phyloP scores from a whole-genome alignment of 1,140 invertebrate genomes.

The Steinernema khuongi region DNA sequence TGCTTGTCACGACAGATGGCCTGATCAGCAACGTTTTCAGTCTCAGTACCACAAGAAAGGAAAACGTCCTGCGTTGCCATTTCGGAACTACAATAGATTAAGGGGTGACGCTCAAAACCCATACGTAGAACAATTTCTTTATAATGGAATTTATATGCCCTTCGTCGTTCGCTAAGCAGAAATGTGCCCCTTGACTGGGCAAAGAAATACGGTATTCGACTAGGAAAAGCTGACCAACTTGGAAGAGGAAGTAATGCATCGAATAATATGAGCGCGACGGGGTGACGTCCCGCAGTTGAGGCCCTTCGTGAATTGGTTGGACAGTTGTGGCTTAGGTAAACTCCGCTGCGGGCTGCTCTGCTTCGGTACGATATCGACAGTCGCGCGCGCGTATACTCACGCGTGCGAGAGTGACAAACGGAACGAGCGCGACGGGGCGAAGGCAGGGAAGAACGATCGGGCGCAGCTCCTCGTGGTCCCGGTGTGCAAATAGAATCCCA shows the following conservation, averaged over 20 bases:
- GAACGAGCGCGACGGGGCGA: not conserved
- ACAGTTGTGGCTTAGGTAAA: constrained; percentile 11
- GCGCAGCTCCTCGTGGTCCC: not conserved
- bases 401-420: constrained; percentile 14
- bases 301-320: constrained; percentile 3
- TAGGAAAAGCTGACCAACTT: too few relatives aligned
- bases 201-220: too few relatives aligned
- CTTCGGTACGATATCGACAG: constrained; percentile 8
- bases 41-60: too few relatives aligned
- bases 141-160: too few relatives aligned
- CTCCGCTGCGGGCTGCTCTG: not conserved
- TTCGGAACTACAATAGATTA: too few relatives aligned
- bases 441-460: not conserved
- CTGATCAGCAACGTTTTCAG: too few relatives aligned
- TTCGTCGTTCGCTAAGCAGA: too few relatives aligned
- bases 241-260: not conserved
- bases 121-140: too few relatives aligned
- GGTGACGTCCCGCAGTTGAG: not conserved
- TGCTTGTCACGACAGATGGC: too few relatives aligned
- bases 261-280: not conserved
- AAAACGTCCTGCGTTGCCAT: too few relatives aligned
- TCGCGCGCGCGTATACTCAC: not conserved
- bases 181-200: too few relatives aligned
- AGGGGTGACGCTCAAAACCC: too few relatives aligned
- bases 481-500: constrained; percentile 16